phyloP scores from a whole-genome alignment of 2,888 invertebrate species.

The Leptopilina myrica region DNA sequence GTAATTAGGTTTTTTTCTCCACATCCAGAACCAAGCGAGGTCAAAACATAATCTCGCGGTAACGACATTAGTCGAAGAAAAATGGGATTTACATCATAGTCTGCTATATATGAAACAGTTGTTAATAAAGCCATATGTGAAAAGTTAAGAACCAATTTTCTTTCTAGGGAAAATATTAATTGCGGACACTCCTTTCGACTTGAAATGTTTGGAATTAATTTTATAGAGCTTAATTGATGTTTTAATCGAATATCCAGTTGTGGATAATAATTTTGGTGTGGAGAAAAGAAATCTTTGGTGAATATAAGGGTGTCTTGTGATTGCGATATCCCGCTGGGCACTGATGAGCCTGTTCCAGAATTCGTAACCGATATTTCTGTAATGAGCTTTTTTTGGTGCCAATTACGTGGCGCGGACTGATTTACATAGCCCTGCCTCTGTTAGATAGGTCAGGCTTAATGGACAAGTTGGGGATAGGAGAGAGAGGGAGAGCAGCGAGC shows the following conservation, averaged over 20 bases:
- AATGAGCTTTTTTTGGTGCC: constrained; percentile 74
- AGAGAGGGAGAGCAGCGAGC: constrained; percentile 43
- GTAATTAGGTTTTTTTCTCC: constrained; percentile 73
- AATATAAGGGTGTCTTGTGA: constrained; percentile 60
- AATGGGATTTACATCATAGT: background rate
- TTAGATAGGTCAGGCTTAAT: constrained; percentile 65
- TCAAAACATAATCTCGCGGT: constrained; percentile 43
- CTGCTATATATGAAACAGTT: too few species aligned
- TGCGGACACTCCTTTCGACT: too few species aligned
- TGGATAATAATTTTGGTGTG: constrained; percentile 39
- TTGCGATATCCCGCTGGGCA: constrained; percentile 67
- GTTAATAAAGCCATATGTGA: too few species aligned
- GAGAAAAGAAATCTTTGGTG: constrained; percentile 34
- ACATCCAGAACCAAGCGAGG: constrained; percentile 54
- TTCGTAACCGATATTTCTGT: constrained; percentile 64
- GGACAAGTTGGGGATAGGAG: constrained; percentile 55
- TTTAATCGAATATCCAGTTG: constrained; percentile 15
- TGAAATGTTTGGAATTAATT: too few species aligned
- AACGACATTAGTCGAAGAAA: background rate
- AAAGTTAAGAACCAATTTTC: too few species aligned
- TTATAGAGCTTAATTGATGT: background rate
- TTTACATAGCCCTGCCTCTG: constrained; percentile 72
- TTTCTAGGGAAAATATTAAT: too few species aligned
- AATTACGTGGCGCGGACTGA: constrained; percentile 70
- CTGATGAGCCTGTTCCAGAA: constrained; percentile 63